Evolutionary conservation across 2,113 vertebrate species (phyloP), one percentile per base, ranked within the genome.

Genomic region (Macrotus californicus): DNA sequence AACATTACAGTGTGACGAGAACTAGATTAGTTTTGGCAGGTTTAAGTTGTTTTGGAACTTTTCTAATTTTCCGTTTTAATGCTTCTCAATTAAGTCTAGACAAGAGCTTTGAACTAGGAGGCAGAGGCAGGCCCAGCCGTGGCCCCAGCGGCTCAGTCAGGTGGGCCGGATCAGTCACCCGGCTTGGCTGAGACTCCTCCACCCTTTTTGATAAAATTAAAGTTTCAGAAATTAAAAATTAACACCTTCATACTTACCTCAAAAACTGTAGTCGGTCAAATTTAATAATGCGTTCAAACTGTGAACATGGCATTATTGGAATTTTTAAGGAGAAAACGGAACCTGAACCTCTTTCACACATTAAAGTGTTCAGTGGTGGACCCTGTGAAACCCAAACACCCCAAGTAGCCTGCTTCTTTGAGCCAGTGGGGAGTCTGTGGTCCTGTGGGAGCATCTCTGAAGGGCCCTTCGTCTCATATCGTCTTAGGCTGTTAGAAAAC

Each of bases 21-120:
- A 77, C 50, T 39, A 48, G 76, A 89, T 93, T 41, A 21, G 34
- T 82, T 89, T 92, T 73, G 69, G 64, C 56, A 94, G 31, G 41
- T 76, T 87, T 84, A 26, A 31, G 39, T 76, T 73, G 69, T 84
- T 95, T 87, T 85, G 72, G 77, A 73, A 84, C 52, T 52, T 95
- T 72, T 72, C 83, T 64, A 79, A 54, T 48, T 94, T 95, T 90
- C 72, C 46, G 36, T 48, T 75, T 92, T 95, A 67, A 31, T 90
- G 56, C 24, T 46, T 92, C 75, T 93, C 73, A 82, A 0, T 88
- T 93, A 41, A 75, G 75, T 94, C 73, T 93, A 93, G 91, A 92
- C 61, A 61, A 50, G 85, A 80, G 46, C 39, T 9, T 4, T 75
- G 81, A 54, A 39, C 76, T 13, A 8, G 72, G 43, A 91, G 64